Percentiles rank a stretch among this genome's conserved stretches.
Conservation (phyloP, 2,113 vertebrate genomes). For the Jaculus jaculus region DNA sequence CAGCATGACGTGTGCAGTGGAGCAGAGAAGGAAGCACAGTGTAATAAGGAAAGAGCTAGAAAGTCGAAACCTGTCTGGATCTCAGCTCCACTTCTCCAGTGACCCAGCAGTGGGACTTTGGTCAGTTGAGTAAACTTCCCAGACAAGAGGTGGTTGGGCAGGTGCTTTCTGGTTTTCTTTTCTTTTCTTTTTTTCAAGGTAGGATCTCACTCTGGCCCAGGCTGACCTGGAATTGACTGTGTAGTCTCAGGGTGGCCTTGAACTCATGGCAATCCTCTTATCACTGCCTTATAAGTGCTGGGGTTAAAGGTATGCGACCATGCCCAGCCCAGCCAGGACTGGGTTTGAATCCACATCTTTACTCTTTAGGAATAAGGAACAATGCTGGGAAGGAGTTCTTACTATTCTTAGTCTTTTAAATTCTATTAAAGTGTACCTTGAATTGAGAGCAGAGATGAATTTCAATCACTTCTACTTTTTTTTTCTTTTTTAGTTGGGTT, state of each 20-base stretch:
- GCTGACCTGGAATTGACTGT: too few relatives aligned
- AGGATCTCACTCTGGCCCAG: too few relatives aligned
- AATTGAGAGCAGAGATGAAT: conserved; percentile 4
- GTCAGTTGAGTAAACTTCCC: conserved; percentile 5
- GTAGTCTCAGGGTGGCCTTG: too few relatives aligned
- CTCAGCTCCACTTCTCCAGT: background rate
- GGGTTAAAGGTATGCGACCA: too few relatives aligned
- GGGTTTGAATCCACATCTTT: background rate
- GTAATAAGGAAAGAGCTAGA: background rate
- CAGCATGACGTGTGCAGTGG: background rate
- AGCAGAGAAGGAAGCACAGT: background rate
- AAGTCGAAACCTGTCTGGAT: background rate
- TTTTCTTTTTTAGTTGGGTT: background rate
- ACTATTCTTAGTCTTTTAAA: conserved; percentile 43
- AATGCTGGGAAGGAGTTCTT: background rate
- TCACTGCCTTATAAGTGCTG: too few relatives aligned
- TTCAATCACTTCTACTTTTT: background rate
- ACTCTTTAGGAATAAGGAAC: conserved; percentile 20
- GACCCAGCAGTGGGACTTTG: background rate
- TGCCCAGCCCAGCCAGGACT: background rate
- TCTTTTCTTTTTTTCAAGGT: too few relatives aligned
- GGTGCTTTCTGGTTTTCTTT: too few relatives aligned
- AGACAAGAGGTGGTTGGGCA: background rate
- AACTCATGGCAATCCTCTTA: too few relatives aligned
- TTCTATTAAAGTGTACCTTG: background rate